A percentile compares a stretch with the other conserved stretches of the same genome.
phyloP scores from a whole-genome alignment of 2,888 invertebrate genomes.

The Polydrusus cervinus region DNA sequence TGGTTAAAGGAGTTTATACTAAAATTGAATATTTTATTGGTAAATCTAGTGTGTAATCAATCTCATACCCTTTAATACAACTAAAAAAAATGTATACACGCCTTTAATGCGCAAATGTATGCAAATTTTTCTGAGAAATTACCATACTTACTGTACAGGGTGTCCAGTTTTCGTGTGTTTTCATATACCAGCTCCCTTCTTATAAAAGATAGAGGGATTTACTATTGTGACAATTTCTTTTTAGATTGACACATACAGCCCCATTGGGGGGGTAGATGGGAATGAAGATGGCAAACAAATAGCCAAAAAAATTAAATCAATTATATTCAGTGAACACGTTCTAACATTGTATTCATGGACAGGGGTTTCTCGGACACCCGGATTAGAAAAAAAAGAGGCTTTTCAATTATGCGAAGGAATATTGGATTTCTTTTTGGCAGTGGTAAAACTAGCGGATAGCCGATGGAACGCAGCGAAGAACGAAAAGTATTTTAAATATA shows the following conservation, averaged over 20 bases:
- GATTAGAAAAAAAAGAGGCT: background rate
- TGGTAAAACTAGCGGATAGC: background rate
- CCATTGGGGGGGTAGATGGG: background rate
- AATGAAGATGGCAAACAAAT: background rate
- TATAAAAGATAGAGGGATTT: too few relatives aligned
- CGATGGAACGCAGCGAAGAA: background rate
- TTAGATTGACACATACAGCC: background rate
- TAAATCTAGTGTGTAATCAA: too few relatives aligned
- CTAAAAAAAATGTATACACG: too few relatives aligned
- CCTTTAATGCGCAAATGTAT: too few relatives aligned
- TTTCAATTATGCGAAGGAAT: background rate
- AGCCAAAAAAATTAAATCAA: background rate
- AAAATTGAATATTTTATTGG: too few relatives aligned
- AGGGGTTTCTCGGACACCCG: background rate
- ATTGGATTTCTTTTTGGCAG: background rate
- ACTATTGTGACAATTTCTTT: too few relatives aligned
- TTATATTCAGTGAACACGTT: background rate
- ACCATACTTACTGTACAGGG: too few relatives aligned
- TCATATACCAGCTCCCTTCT: too few relatives aligned
- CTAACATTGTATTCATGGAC: background rate
- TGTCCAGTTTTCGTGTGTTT: too few relatives aligned
- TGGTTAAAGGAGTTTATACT: too few relatives aligned
- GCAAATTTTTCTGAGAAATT: too few relatives aligned
- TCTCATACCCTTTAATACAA: too few relatives aligned
- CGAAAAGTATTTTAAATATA: background rate